Conservation (phyloP, 2,797 vertebrate genomes). For the Cuculus canorus region DNA sequence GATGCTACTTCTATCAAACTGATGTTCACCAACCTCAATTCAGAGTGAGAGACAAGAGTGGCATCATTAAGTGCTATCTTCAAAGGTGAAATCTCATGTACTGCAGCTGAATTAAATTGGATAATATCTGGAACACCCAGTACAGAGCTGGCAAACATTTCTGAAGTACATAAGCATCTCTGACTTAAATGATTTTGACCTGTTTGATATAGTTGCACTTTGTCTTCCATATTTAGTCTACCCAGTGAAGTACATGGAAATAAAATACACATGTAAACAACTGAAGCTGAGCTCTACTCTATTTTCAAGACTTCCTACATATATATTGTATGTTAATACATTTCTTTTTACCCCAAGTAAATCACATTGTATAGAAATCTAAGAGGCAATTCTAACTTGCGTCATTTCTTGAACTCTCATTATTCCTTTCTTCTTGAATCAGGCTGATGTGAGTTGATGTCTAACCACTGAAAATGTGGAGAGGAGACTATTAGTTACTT, state of each 20-base stretch:
- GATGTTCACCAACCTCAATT: background rate
- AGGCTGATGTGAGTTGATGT: background rate
- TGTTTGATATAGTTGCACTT: background rate
- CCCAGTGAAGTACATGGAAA: background rate
- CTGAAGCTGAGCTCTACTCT: background rate
- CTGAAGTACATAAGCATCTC: background rate
- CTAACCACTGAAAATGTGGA: background rate
- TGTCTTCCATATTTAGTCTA: background rate
- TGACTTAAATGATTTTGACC: background rate
- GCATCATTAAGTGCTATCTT: background rate
- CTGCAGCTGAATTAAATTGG: background rate
- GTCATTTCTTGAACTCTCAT: background rate
- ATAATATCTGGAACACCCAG: background rate
- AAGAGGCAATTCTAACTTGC: background rate
- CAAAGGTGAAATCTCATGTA: background rate
- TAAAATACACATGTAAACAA: background rate
- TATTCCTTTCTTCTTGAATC: background rate
- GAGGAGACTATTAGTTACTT: background rate
- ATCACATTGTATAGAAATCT: background rate
- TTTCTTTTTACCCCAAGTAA: background rate
- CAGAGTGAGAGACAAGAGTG: background rate
- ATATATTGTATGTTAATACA: background rate
- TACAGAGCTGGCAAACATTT: background rate
- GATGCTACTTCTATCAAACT: background rate
- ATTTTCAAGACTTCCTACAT: background rate